Evolutionary conservation across 53 echinoderm and acorn worm species (phyloP).

Genomic region (Temnopleurus reevesii): DNA sequence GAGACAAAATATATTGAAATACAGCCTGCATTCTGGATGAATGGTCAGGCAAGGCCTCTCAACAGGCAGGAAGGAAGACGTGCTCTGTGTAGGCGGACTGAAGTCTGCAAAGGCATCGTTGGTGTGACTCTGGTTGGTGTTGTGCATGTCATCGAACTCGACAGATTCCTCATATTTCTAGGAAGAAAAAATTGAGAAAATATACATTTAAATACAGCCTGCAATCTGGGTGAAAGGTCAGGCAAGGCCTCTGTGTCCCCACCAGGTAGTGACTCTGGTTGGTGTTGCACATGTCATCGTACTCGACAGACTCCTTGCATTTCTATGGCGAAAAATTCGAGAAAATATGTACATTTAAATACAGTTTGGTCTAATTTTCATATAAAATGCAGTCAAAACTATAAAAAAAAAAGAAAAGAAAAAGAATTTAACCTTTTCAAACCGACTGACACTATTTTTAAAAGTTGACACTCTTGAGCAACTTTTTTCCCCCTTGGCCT

Average conservation of each 20-base stretch:
- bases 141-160: conserved; percentile 60
- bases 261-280: conserved; percentile 68
- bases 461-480: no score
- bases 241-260: conserved; percentile 72
- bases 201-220: background rate
- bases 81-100: conserved; percentile 90
- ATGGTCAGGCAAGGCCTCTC: conserved; percentile 72
- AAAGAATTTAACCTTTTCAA: no score
- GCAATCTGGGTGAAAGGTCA: conserved; percentile 57
- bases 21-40: conserved; percentile 44
- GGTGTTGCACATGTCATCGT: conserved; percentile 59
- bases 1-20: background rate
- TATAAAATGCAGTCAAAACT: no score
- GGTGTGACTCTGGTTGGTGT: conserved; percentile 61
- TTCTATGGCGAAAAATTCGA: conserved; percentile 57
- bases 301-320: conserved; percentile 80
- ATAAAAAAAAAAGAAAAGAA: no score
- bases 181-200: background rate
- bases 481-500: no score
- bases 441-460: no score
- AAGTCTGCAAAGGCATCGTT: conserved; percentile 77
- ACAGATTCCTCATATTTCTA: conserved; percentile 93
- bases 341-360: background rate
- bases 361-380: no score
- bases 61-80: conserved; percentile 70